These are phyloP conservation scores for Xestia c-nigrum DNA, from an alignment of 2,888 invertebrate species.

Conservation along the genomic window DNA sequence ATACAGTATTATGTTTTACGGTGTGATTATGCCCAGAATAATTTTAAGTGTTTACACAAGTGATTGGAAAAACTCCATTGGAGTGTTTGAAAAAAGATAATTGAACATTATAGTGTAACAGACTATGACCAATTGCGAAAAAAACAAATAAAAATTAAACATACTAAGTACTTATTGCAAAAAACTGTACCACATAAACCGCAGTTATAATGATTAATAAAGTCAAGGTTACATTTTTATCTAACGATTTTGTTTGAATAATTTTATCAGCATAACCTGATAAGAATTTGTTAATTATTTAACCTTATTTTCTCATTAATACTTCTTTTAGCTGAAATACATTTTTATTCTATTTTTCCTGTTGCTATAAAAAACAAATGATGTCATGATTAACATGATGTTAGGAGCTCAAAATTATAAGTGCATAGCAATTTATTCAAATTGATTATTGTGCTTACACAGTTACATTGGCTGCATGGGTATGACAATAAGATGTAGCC, in stretches of 20 bases:
- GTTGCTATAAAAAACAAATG: neutral
- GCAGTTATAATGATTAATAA: neutral
- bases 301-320: neutral
- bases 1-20: neutral
- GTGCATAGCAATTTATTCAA: neutral
- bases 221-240: constrained; percentile 10
- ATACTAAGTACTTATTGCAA: neutral
- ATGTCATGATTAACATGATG: neutral
- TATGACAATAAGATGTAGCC: constrained; percentile 4
- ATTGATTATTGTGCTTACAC: constrained; percentile 2
- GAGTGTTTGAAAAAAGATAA: neutral
- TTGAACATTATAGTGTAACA: neutral
- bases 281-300: constrained; percentile 17
- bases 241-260: constrained; percentile 7
- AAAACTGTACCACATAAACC: neutral
- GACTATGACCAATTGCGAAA: neutral
- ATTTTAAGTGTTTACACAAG: neutral
- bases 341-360: neutral
- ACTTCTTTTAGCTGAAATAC: neutral
- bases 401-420: neutral
- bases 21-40: neutral
- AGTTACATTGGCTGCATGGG: neutral
- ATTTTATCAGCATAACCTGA: constrained; percentile 21
- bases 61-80: neutral
- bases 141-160: neutral